Conservation (phyloP, 2,888 invertebrate genomes). For the Trachelus stipa region DNA sequence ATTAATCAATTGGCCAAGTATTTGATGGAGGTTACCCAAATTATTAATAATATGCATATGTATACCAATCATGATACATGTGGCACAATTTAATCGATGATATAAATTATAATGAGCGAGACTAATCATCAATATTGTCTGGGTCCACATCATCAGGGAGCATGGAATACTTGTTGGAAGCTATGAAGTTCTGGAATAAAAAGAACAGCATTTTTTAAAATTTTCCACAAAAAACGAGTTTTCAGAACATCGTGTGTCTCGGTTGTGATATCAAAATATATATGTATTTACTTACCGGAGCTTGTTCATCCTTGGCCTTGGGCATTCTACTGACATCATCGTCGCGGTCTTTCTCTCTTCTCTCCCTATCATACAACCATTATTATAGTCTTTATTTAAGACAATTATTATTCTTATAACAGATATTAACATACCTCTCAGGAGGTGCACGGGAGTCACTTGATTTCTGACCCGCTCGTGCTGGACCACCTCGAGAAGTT, state of each 20-base stretch:
- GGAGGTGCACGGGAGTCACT: slow-evolving; percentile 44
- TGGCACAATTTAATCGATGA: slow-evolving; percentile 61
- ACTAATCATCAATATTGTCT: slow-evolving; percentile 64
- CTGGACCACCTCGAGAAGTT: slow-evolving; percentile 27
- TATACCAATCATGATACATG: slow-evolving; percentile 54
- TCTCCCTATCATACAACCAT: slow-evolving; percentile 31
- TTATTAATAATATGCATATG: slow-evolving; percentile 53
- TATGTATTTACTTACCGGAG: slow-evolving; percentile 72
- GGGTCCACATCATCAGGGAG: slow-evolving; percentile 77
- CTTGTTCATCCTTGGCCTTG: slow-evolving; percentile 79
- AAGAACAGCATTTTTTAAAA: too few relatives aligned
- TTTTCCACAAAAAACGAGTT: too few relatives aligned
- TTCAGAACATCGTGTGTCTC: too few relatives aligned
- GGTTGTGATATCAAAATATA: too few relatives aligned
- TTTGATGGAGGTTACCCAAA: slow-evolving; percentile 54
- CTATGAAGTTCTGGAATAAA: slow-evolving; percentile 76
- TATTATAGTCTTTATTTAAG: not conserved
- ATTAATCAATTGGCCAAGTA: slow-evolving; percentile 42
- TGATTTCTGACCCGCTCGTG: slow-evolving; percentile 36
- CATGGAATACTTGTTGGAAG: slow-evolving; percentile 81
- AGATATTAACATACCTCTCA: slow-evolving; percentile 38
- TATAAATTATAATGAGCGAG: slow-evolving; percentile 48
- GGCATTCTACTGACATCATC: slow-evolving; percentile 72
- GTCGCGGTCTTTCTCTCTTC: slow-evolving; percentile 62
- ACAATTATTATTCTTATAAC: too few relatives aligned